Base-by-base conservation (phyloP, 1,140 invertebrate species). In the Zaprionus africanus region DNA sequence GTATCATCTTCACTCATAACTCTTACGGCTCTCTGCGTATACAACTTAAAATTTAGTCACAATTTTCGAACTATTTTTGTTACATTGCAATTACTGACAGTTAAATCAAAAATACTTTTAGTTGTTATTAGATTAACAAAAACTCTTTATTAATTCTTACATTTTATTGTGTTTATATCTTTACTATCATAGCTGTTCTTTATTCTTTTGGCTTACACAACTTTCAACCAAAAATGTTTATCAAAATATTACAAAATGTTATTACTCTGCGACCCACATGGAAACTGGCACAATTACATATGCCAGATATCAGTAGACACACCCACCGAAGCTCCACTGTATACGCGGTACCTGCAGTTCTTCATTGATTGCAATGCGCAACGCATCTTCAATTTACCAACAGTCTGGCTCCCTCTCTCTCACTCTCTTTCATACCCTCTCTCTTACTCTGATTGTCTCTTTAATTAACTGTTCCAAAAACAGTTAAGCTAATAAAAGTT, bases 381-480 rank as follows among this genome's bases (percentile, higher is more conserved):
- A 65, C 56, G 80, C 69, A 72, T 82, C 58, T 24, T 24, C 72
- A 86, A 43, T 31, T 31, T 31, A 49, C 19, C 54, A 17, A 41
- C 7, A 11, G 17, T 66, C 51, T 49, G 28, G 13, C 28, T 24
- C 31, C 36, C 63, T 17, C 51, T 17, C 36, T 59, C 26, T 38
- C 17, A n/a, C 49, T 28, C 59, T 49, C 34, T 41, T 59, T 51
- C 53, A 34, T 34, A 17, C 17, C 2, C 53, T 53, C n/a, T 24
- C 36, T 64, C 34, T n/a, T 24, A 11, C 54, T 54, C 28, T 31
- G 19, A 58, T 62, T 46, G 41, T 9, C 41, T 17, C n/a, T 12
- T 2, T 57, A 83, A 76, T 78, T 81, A 81, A 54, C 61, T 82
- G 51, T 38, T 62, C 61, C 31, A 72, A 79, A 81, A 74, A 61